These are phyloP conservation scores for Siniperca chuatsi DNA, from an alignment of 2,113 vertebrate species.

Conservation along the genomic window DNA sequence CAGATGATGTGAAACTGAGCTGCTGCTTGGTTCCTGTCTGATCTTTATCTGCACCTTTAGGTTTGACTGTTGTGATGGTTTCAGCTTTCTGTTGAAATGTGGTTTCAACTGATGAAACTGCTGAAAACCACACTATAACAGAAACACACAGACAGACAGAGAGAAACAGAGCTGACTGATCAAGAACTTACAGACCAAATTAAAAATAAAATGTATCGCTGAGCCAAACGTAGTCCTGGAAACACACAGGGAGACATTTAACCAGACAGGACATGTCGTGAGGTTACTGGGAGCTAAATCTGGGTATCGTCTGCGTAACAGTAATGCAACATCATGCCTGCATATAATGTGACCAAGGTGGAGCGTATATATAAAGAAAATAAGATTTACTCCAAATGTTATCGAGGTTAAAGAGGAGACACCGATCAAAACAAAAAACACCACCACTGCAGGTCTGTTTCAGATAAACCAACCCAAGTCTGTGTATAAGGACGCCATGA, in stretches of 20 bases:
- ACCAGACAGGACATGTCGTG: background rate
- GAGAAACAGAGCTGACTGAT: background rate
- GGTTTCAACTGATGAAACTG: conserved; percentile 67
- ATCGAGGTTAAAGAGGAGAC: background rate
- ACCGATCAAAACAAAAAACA: too few relatives aligned
- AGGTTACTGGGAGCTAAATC: too few relatives aligned
- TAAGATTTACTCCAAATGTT: background rate
- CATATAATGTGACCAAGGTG: background rate
- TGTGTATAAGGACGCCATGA: background rate
- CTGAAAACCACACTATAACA: background rate
- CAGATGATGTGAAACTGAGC: conserved; percentile 29
- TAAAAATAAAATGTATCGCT: background rate
- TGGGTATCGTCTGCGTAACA: background rate
- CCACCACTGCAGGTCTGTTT: background rate
- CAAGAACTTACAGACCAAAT: too few relatives aligned
- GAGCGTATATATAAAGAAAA: background rate
- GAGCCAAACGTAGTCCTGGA: background rate
- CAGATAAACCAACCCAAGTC: background rate
- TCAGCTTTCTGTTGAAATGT: conserved; percentile 63
- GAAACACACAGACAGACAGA: background rate
- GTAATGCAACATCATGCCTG: background rate
- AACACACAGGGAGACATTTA: background rate
- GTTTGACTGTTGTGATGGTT: conserved; percentile 34
- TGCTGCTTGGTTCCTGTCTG: conserved; percentile 10
- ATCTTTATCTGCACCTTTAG: conserved; percentile 57